Evolutionary conservation across 2,113 vertebrate genomes (phyloP).

Genomic region (Elachura formosa): DNA sequence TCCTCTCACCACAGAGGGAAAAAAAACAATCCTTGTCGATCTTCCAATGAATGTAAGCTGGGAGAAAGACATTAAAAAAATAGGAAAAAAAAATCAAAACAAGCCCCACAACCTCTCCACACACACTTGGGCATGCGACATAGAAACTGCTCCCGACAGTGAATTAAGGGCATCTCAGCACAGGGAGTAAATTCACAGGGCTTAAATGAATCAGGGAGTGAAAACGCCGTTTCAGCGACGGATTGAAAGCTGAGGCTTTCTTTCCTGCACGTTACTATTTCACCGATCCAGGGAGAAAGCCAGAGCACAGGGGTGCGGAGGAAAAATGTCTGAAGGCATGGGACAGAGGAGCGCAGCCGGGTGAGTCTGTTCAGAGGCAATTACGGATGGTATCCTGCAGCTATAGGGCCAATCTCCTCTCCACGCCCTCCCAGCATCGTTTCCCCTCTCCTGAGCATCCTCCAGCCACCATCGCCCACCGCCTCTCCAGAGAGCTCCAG

Average conservation of each 20-base stretch:
- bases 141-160: background rate
- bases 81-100: background rate
- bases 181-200: background rate
- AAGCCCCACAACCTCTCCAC: background rate
- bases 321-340: background rate
- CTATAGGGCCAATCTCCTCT: background rate
- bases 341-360: background rate
- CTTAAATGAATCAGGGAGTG: background rate
- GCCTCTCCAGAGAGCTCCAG: background rate
- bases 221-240: background rate
- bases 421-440: background rate
- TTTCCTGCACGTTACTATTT: background rate
- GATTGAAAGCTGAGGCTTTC: background rate
- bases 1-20: background rate
- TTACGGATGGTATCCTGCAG: background rate
- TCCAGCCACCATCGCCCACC: background rate
- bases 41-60: background rate
- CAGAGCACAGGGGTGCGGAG: background rate
- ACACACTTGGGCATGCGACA: fast-evolving
- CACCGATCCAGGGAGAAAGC: background rate
- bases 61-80: background rate
- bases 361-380: background rate
- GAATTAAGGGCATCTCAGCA: background rate
- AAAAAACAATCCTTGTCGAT: background rate
- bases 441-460: background rate